These are phyloP conservation scores for Trichoplusia ni DNA, from an alignment of 1,140 invertebrate genomes.

Conservation along the genomic window DNA sequence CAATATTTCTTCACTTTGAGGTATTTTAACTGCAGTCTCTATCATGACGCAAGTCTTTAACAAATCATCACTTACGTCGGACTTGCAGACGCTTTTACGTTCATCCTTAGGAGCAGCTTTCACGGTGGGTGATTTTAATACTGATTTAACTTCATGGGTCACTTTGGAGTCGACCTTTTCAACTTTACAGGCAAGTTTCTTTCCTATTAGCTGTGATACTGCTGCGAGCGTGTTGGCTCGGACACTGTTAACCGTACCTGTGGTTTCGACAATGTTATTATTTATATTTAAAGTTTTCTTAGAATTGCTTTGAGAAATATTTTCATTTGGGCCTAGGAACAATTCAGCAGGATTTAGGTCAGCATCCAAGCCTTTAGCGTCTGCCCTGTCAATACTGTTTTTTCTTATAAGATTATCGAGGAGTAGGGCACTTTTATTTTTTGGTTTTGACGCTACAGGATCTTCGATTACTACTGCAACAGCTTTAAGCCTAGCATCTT, in stretches of 20 bases:
- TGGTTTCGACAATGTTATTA: constrained; percentile 81
- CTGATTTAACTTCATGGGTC: constrained; percentile 66
- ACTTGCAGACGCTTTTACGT: constrained; percentile 36
- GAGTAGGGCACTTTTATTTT: constrained; percentile 78
- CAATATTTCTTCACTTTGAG: not conserved
- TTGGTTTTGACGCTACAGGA: constrained; percentile 60
- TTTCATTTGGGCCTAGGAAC: constrained; percentile 67
- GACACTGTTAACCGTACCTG: constrained; percentile 57
- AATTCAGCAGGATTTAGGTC: constrained; percentile 72
- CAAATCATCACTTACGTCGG: constrained; percentile 41
- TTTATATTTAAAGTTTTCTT: constrained; percentile 78
- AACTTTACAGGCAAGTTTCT: constrained; percentile 67
- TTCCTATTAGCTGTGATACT: constrained; percentile 66
- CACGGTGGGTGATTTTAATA: constrained; percentile 68
- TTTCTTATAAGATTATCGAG: constrained; percentile 81
- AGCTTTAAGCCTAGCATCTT: constrained; percentile 57
- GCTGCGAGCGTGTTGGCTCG: constrained; percentile 72
- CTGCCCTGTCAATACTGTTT: constrained; percentile 81
- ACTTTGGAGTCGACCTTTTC: constrained; percentile 72
- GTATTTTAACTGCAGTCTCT: constrained; percentile 4
- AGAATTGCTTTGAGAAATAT: constrained; percentile 51
- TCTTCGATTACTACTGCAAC: constrained; percentile 55
- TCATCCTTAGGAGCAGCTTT: constrained; percentile 58
- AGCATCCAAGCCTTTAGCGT: constrained; percentile 62
- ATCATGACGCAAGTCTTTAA: not conserved